A percentile compares a stretch with the other conserved stretches of the same genome.
These are phyloP conservation scores for Tupaia chinensis DNA, from an alignment of 2,113 vertebrate species.

Conservation along the genomic window DNA sequence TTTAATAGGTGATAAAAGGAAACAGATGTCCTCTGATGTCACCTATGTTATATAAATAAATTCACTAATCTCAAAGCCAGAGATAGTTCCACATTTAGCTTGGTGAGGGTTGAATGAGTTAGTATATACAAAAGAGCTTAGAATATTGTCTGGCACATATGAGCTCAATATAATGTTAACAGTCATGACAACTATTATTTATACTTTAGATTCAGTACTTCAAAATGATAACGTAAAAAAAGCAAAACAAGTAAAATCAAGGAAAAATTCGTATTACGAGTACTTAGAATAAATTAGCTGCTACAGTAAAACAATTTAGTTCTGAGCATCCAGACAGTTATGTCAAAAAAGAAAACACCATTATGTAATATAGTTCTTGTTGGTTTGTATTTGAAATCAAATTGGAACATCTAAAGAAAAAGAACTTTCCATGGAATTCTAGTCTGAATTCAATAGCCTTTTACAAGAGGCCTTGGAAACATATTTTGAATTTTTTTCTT, in stretches of 20 bases:
- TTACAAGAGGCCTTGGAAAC: not conserved
- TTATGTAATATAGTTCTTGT: not conserved
- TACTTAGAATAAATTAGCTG: not conserved
- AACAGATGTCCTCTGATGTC: conserved; percentile 21
- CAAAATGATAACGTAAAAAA: conserved; percentile 15
- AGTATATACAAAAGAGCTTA: not conserved
- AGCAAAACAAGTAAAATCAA: not conserved
- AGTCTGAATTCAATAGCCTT: not conserved
- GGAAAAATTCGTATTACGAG: not conserved
- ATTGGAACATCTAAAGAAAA: not conserved
- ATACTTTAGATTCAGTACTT: not conserved
- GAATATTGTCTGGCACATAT: not conserved
- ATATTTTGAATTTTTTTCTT: not conserved
- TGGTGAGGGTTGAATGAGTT: not conserved
- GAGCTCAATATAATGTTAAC: not conserved
- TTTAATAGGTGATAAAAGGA: conserved; percentile 29
- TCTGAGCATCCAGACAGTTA: not conserved
- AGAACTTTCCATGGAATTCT: not conserved
- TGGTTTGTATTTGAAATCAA: conserved; percentile 42
- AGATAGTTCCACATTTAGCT: conserved; percentile 32
- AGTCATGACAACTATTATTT: not conserved
- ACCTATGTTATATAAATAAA: conserved; percentile 60
- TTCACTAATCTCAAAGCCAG: conserved; percentile 34
- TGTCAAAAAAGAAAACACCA: not conserved
- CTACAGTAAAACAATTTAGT: not conserved